Base-by-base conservation (phyloP, 2,113 vertebrate genomes). In the Lynx canadensis region DNA sequence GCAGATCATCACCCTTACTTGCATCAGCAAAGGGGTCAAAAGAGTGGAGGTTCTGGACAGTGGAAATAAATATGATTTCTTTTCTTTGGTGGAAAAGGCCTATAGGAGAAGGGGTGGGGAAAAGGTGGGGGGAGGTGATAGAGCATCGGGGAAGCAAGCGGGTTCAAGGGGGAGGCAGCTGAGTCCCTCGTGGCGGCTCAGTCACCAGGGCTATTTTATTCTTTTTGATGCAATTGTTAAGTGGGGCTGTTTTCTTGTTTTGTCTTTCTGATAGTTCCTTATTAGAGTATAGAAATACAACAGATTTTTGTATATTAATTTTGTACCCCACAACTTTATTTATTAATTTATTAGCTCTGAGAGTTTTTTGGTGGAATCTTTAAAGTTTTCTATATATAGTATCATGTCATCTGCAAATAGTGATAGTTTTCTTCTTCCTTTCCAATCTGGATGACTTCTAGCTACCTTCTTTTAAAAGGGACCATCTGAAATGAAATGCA, bases 1-100 rank as follows among this genome's bases (percentile, higher is more conserved):
- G 99, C 99, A 99, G 99, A 98, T 99, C 99, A 99, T 99, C 99
- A 99, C 99, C 99, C 99, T 99, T 99, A 99, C 99, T 99, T 99
- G 99, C 99, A 99, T 99, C 99, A 99, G 99, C 99, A 99, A 99
- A 99, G 99, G 99, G 99, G 99, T 99, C 99, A 50, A 48, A 79
- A 33, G 76, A 79, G 31, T 21, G 5, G 31, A 79, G 48, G 48
- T 52, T 79, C 76, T 79, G 31, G 29, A 79, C 5, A 52, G 31
- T 4, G 31, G 48, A 52, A 50, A 79, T 79, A 33, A 48, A 33
- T 33, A 50, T 12, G 48, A 79, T 79, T 79, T 18, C 48, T 79
- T 79, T 50, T 52, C 74, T 76, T 76, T 4, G 29, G 27, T 78
- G 41, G 41, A 78, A 78, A 48, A 78, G 74, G 41, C 14, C 41